Conservation (phyloP, 2,113 vertebrate species). For the Mungos mungo region DNA sequence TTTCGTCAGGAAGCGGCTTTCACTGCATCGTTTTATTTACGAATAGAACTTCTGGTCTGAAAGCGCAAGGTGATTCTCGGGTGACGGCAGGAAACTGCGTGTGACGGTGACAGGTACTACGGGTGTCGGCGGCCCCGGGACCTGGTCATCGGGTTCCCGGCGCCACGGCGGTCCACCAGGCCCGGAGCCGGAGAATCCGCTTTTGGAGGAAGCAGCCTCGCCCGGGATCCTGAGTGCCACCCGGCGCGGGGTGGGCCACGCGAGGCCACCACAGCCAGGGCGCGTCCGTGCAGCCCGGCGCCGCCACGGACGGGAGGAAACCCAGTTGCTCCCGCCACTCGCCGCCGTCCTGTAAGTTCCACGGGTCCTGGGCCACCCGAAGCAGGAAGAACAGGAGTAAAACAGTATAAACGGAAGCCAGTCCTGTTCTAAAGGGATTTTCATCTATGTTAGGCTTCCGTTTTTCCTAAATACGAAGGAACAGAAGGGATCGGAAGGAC, state of each 20-base stretch:
- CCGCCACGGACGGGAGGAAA: not conserved
- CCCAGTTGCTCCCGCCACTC: not conserved
- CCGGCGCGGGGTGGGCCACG: rapidly evolving
- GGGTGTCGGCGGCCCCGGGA: not conserved
- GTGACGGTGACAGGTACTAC: rapidly evolving
- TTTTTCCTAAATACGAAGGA: not conserved
- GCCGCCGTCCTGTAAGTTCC: not conserved
- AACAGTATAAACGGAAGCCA: not conserved
- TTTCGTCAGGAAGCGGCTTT: not conserved
- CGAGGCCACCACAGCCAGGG: rapidly evolving
- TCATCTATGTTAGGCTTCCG: not conserved
- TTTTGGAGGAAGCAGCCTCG: not conserved
- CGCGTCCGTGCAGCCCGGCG: rapidly evolving
- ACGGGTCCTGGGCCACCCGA: not conserved
- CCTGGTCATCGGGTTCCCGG: not conserved
- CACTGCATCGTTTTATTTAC: not conserved
- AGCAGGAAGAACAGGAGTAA: not conserved
- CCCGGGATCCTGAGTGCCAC: too few species aligned
- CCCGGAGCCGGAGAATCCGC: not conserved
- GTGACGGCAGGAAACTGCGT: not conserved
- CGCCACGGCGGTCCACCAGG: not conserved
- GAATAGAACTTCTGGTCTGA: not conserved
- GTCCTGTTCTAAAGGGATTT: not conserved
- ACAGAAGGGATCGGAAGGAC: not conserved
- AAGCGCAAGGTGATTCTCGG: not conserved